Percentiles rank a stretch among this genome's conserved stretches.
Conservation (phyloP, 2,113 vertebrate genomes). For the Vimba vimba region DNA sequence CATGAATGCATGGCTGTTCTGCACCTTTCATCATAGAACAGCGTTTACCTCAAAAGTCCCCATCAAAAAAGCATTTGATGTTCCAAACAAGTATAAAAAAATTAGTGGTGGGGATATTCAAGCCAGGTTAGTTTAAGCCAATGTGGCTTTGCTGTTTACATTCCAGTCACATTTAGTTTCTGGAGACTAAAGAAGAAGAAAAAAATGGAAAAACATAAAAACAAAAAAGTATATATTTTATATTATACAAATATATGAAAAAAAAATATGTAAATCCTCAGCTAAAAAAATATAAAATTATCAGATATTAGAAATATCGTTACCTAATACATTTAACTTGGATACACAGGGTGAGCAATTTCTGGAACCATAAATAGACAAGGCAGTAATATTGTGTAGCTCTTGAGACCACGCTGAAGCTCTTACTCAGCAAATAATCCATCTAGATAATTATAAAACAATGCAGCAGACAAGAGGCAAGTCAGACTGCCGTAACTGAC, state of each 20-base stretch:
- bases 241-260: too few relatives aligned
- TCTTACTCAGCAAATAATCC: slow-evolving; percentile 33
- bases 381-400: background rate
- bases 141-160: background rate
- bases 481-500: slow-evolving; percentile 48
- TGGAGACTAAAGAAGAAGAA: background rate
- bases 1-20: slow-evolving; percentile 57
- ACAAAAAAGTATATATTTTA: background rate
- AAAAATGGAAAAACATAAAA: background rate
- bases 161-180: background rate
- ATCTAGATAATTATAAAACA: slow-evolving; percentile 47
- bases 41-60: slow-evolving; percentile 54
- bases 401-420: background rate
- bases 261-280: too few relatives aligned
- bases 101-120: slow-evolving; percentile 11
- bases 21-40: slow-evolving; percentile 62
- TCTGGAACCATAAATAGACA: background rate
- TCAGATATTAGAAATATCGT: too few relatives aligned
- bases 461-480: slow-evolving; percentile 52
- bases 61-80: slow-evolving; percentile 62
- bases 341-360: too few relatives aligned
- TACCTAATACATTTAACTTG: too few relatives aligned
- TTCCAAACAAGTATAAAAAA: slow-evolving; percentile 58
- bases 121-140: background rate
- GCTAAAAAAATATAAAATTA: too few relatives aligned